Base-by-base conservation (phyloP, 2,888 invertebrate genomes). In the Platycheirus rosarum region DNA sequence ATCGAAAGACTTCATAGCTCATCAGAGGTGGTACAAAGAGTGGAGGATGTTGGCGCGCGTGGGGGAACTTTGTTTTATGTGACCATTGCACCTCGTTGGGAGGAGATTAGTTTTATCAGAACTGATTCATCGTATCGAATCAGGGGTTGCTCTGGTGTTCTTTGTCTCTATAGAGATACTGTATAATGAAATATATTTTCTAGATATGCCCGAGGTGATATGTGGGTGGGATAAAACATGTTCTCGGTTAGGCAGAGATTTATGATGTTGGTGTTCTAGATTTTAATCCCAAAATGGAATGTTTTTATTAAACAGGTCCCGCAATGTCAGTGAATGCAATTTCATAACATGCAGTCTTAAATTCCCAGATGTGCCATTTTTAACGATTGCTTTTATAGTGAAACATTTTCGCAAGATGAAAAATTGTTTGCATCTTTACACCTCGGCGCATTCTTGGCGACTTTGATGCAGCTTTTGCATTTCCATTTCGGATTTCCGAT, bases 61-160 rank as follows among this genome's bases (percentile, higher is more conserved):
- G 82, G 82, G 66, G 77, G 49, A 68, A 55, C 29, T 63, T 26
- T 60, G 44, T 65, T 82, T 82, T 77, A 82, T 82, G 82, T 82
- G 82, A 82, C 82, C 71, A 68, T 77, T 82, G 82, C 82, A 82
- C 82, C 82, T 82, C 71, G 66, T 77, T 77, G 77, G 55, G 68
- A 44, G 51, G 55, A 77, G 71, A 77, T 77, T 82, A 68, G 71
- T 48, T 82, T 73, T 77, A 77, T 73, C 76, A 77, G 32, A 76
- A 60, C 76, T 82, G 76, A 82, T 82, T 82, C 76, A 82, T 76
- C 71, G 48, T 68, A 82, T 82, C 77, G 77, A 77, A 76, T 48
- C 42, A 55, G 71, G 53, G 71, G 77, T 68, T 69, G 63, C 32
- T 48, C 13, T 65, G 32, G 29, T 46, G 53, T 11, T 29, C 40